Percentiles rank a stretch among this genome's conserved stretches.
phyloP scores from a whole-genome alignment of 2,797 vertebrate species.

The Sciurus vulgaris region DNA sequence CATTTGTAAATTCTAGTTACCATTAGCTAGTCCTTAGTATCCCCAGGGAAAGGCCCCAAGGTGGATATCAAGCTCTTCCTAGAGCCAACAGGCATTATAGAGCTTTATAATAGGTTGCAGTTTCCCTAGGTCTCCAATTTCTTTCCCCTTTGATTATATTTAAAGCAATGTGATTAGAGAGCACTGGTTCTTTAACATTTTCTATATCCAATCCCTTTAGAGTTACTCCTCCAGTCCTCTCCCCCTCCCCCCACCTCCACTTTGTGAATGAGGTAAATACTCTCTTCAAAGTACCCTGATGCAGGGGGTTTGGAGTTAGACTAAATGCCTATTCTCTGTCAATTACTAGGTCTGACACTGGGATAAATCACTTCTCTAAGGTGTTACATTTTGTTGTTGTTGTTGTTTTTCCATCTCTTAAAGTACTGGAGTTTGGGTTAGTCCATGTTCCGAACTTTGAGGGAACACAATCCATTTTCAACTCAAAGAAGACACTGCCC shows the following conservation, averaged over 20 bases:
- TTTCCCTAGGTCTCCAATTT: constrained; percentile 77
- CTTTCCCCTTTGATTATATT: constrained; percentile 80
- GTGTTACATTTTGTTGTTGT: neutral
- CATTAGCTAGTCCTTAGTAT: constrained; percentile 57
- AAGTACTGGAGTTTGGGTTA: neutral
- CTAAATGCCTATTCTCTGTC: neutral
- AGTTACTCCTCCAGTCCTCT: constrained; percentile 42
- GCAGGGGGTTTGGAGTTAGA: neutral
- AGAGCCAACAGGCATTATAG: constrained; percentile 42
- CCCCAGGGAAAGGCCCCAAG: constrained; percentile 8
- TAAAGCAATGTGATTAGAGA: constrained; percentile 78
- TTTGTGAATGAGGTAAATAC: neutral
- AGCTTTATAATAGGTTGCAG: constrained; percentile 75
- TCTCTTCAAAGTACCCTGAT: neutral
- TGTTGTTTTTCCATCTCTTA: neutral
- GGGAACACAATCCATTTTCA: neutral
- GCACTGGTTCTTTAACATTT: constrained; percentile 63
- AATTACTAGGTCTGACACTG: neutral
- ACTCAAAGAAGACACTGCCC: neutral
- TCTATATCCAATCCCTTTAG: constrained; percentile 53
- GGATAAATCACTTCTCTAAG: neutral
- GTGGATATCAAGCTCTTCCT: constrained; percentile 46
- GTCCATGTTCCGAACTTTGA: constrained; percentile 1
- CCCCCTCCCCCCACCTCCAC: neutral
- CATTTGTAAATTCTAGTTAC: constrained; percentile 76